Conservation (phyloP, 2,888 invertebrate genomes). For the Limnephilus auricula region DNA sequence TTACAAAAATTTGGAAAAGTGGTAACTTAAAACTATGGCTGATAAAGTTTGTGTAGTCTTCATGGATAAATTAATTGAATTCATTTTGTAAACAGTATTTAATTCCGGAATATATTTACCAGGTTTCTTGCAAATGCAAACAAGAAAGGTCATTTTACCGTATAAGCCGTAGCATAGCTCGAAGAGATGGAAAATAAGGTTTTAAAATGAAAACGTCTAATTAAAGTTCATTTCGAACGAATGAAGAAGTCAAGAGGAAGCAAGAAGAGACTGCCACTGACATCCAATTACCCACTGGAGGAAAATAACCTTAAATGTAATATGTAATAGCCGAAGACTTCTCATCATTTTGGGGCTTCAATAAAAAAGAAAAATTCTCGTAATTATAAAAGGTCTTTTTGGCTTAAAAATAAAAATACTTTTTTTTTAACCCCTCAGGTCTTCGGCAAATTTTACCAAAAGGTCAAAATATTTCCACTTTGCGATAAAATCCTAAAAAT, state of each 20-base stretch:
- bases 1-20: too few relatives aligned
- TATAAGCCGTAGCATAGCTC: neutral
- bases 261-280: neutral
- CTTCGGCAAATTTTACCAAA: too few relatives aligned
- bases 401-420: too few relatives aligned
- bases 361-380: too few relatives aligned
- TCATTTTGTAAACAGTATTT: neutral
- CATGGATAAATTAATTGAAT: neutral
- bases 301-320: neutral
- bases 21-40: too few relatives aligned
- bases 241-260: neutral
- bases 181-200: neutral
- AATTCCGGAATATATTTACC: neutral
- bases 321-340: neutral
- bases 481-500: too few relatives aligned
- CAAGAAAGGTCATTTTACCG: neutral
- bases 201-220: neutral
- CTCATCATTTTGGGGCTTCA: neutral
- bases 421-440: too few relatives aligned
- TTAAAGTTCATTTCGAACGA: constrained; percentile 2
- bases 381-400: too few relatives aligned
- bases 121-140: neutral
- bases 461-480: too few relatives aligned
- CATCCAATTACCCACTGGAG: constrained; percentile 17
- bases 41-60: neutral